Base-by-base conservation (phyloP, 2,888 invertebrate genomes). In the Abrostola tripartita region DNA sequence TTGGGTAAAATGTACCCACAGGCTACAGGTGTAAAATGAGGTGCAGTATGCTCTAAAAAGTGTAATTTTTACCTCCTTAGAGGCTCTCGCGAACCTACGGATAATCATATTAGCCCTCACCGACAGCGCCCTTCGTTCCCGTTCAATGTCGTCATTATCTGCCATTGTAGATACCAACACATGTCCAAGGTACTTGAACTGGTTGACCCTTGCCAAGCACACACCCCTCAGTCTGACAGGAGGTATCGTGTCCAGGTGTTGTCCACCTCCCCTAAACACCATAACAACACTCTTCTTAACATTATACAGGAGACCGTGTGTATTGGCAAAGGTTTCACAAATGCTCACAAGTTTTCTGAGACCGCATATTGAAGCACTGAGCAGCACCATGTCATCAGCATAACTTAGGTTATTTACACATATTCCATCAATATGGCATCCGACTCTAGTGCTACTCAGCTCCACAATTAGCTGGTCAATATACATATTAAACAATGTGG, bases 111-210 rank as follows among this genome's bases (percentile, higher is more conserved):
- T 69, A 41, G 44, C 35, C 9, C 67, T 50, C 1, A 63, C 64
- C 24, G 58, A 50, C 54, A 65, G 14, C 49, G 68, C 64, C 51
- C 66, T 68, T 7, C 71, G 64, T 37, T 74, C 66, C 57, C 70
- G 41, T 41, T 59, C 36, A 66, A 64, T 12, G 68, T 66, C 24
- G 24, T 24, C 40, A 40, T 40, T 10, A 40, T 40, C 40, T 40
- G 7, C 10, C 9, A 40, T 7, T 7, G 9, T 10, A 40, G 40
- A 10, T 7, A 10, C 7, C 10, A 40, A 40, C 10, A 40, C 10
- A 40, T 40, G 40, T 9, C 40, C 40, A 40, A 40, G 40, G 10
- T 40, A 40, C 10, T 40, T 40, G 10, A 40, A 40, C 40, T 40
- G 9, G 40, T 40, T 0, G 10, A 40, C 40, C 10, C 40, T 40